These are phyloP conservation scores for Eueides isabella DNA, from an alignment of 1,140 invertebrate genomes.

Conservation along the genomic window DNA sequence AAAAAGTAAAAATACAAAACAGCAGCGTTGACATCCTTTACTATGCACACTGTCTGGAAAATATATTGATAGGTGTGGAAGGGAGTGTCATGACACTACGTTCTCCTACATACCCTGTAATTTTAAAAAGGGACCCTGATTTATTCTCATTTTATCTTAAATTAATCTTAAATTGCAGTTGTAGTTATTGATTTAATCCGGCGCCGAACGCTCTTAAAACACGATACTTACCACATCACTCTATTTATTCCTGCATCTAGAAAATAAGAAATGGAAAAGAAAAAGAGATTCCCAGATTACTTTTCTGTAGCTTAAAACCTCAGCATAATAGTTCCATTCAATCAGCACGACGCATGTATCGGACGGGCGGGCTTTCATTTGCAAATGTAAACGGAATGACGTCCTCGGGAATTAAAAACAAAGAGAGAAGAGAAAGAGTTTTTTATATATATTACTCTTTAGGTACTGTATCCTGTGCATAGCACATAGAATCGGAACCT, in stretches of 20 bases:
- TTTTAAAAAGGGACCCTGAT: too few relatives aligned
- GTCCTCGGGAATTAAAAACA: neutral
- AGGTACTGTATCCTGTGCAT: too few relatives aligned
- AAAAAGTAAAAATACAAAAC: too few relatives aligned
- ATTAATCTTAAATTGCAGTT: too few relatives aligned
- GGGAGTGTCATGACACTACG: neutral
- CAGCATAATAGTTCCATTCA: constrained; percentile 6
- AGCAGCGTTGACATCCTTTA: too few relatives aligned
- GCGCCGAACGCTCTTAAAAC: too few relatives aligned
- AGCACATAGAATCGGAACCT: too few relatives aligned
- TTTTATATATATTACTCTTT: too few relatives aligned
- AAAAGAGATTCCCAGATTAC: neutral
- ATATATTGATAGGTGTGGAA: neutral
- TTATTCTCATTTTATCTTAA: too few relatives aligned
- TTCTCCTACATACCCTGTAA: neutral
- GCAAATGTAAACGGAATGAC: constrained; percentile 6
- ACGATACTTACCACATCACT: neutral
- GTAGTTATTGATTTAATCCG: too few relatives aligned
- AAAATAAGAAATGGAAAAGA: constrained; percentile 1
- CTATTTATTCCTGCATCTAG: neutral
- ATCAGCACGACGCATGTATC: constrained; percentile 4
- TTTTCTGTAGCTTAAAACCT: neutral
- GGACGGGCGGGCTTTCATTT: constrained; percentile 8
- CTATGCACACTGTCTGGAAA: too few relatives aligned
- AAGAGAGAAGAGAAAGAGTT: too few relatives aligned